phyloP scores from a whole-genome alignment of 2,797 vertebrate species.

The Cossypha heuglini region DNA sequence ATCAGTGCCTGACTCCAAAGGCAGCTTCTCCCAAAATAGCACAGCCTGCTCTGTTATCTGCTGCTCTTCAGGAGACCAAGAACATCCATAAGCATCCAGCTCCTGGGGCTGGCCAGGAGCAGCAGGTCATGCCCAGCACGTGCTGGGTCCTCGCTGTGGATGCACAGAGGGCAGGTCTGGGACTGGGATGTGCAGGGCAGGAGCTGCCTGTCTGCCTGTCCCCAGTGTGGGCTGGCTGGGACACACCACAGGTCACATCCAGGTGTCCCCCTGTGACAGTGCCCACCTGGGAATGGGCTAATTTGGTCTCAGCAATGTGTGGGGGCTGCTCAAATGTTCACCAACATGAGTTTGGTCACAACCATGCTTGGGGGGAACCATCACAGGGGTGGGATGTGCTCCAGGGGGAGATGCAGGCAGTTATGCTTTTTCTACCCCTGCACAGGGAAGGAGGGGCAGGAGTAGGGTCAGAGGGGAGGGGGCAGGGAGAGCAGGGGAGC shows the following conservation, averaged over 20 bases:
- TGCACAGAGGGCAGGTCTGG: not conserved
- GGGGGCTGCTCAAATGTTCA: not conserved
- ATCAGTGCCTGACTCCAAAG: not conserved
- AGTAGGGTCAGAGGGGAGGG: not conserved
- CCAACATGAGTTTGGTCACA: accelerated
- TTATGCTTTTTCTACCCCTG: not conserved
- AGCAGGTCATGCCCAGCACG: not conserved
- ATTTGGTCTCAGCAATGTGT: accelerated
- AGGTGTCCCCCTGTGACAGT: accelerated
- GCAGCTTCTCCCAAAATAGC: not conserved
- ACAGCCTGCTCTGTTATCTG: not conserved
- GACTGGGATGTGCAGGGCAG: accelerated
- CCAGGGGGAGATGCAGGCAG: not conserved
- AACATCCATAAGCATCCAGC: not conserved
- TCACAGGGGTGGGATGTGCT: not conserved
- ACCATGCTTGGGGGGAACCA: accelerated
- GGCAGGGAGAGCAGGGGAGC: not conserved
- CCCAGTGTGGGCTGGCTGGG: not conserved
- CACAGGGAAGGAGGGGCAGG: not conserved
- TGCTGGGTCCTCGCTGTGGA: not conserved
- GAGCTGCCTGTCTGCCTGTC: not conserved
- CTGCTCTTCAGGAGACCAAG: not conserved
- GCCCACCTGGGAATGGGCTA: not conserved
- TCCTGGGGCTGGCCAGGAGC: not conserved
- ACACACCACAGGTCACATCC: accelerated